Percentiles rank a stretch among this genome's conserved stretches.
phyloP scores from a whole-genome alignment of 2,888 invertebrate genomes.

The Orthosia gothica region DNA sequence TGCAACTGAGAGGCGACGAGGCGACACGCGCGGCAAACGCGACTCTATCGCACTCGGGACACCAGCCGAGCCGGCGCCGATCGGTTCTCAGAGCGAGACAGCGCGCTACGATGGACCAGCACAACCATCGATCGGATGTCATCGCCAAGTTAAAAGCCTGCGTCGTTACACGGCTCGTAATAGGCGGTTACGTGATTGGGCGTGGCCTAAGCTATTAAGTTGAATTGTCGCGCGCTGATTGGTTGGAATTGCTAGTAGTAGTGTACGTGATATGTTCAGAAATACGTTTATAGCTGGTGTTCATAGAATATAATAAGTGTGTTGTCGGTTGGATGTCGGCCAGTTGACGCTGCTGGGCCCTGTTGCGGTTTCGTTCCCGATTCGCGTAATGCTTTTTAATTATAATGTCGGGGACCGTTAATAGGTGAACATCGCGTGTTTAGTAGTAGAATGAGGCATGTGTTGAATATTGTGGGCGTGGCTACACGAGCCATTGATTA shows the following conservation, averaged over 20 bases:
- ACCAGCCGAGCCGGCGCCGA: conserved; percentile 75
- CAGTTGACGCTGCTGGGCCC: conserved; percentile 83
- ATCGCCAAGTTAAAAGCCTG: conserved; percentile 90
- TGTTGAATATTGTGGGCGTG: conserved; percentile 62
- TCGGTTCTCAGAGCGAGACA: conserved; percentile 84
- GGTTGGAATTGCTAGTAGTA: conserved; percentile 91
- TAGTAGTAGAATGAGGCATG: conserved; percentile 51
- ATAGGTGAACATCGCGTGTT: conserved; percentile 74
- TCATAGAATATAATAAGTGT: conserved; percentile 91
- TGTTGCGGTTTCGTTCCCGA: conserved; percentile 86
- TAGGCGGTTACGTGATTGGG: conserved; percentile 92
- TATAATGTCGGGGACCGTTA: conserved; percentile 83
- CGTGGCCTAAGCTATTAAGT: conserved; percentile 91
- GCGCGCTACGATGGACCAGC: conserved; percentile 77
- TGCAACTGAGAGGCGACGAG: conserved; percentile 89
- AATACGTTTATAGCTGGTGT: conserved; percentile 90
- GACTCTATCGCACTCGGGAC: conserved; percentile 89
- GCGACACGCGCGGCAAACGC: conserved; percentile 90
- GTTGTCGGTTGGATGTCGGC: conserved; percentile 89
- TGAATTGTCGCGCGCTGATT: conserved; percentile 91
- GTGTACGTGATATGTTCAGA: conserved; percentile 91
- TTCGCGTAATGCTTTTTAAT: conserved; percentile 87
- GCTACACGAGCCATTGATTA: conserved; percentile 59
- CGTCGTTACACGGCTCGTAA: conserved; percentile 91
- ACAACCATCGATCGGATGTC: conserved; percentile 86